Evolutionary conservation across 2,888 invertebrate genomes (phyloP), one percentile per base, ranked within the genome.

Genomic region (Fragum sueziense): DNA sequence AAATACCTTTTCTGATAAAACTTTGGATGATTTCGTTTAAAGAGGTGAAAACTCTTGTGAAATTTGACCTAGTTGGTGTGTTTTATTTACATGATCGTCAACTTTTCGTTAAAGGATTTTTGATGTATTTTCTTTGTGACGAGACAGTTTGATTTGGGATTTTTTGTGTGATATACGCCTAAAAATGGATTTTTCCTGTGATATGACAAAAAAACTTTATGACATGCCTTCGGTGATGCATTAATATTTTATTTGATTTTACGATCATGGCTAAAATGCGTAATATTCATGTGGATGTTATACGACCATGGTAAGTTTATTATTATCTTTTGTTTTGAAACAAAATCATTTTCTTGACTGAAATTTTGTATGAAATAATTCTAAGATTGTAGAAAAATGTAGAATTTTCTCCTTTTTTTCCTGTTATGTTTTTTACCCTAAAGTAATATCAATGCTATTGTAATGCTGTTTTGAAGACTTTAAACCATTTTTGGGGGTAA

Each of bases 221-320:
- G 25, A 9, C 14, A 57, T 57, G 29, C 29, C 57, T 57, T 57
- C 14, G 47, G 47, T 47, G 33, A 34, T 47, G 47, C 47, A 47
- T 47, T 9, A 14, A n/a, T 14, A 47, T n/a, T 47, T 47, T 47
- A 47, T n/a, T 20, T 47, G 47, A 47, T 2, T 47, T 47, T 47
- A 14, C 14, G 65, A 51, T 14, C 14, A 80, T 77, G 74, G 76
- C 77, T n/a, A 82, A 82, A 78, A 82, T 82, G 82, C 75, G 82
- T 33, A 82, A 68, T 52, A 78, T 82, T 25, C 82, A 82, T 29
- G 82, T 82, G 52, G 82, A 82, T 68, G 67, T 82, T 22, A 79
- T 82, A 34, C 37, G 82, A 37, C 75, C 78, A 31, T 78, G 78
- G 82, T 82, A 70, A 82, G 82, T 65, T 37, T 22, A 25, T 25